These are phyloP conservation scores for Periophthalmus magnuspinnatus DNA, from an alignment of 2,797 vertebrate species.

Conservation along the genomic window DNA sequence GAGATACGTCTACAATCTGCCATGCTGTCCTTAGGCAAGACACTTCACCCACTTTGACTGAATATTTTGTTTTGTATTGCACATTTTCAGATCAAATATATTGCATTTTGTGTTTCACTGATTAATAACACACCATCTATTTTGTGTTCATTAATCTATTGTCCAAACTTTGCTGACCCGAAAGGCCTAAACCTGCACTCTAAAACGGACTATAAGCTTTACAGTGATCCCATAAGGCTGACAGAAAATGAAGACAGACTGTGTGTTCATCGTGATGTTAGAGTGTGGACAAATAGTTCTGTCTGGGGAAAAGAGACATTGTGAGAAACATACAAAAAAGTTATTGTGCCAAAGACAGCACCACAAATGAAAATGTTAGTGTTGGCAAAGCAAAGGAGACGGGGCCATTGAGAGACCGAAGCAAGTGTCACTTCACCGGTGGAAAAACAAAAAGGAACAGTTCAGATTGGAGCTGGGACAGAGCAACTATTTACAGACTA, in stretches of 20 bases:
- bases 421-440: slow-evolving; percentile 12
- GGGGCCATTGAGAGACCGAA: slow-evolving; percentile 24
- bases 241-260: background rate
- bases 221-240: background rate
- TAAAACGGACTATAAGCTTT: background rate
- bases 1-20: no score
- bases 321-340: slow-evolving; percentile 30
- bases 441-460: slow-evolving; percentile 36
- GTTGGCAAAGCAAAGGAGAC: slow-evolving; percentile 35
- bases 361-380: slow-evolving; percentile 33
- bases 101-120: no score
- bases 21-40: no score
- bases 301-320: slow-evolving; percentile 74
- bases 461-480: slow-evolving; percentile 25
- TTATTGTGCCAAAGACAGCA: slow-evolving; percentile 21
- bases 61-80: no score
- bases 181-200: background rate
- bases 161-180: background rate
- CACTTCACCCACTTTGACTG: no score
- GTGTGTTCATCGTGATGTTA: slow-evolving; percentile 74
- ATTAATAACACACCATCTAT: no score
- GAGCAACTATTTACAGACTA: slow-evolving; percentile 42
- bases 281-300: slow-evolving; percentile 91
- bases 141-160: background rate
- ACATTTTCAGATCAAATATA: no score